Base-by-base conservation (phyloP, 1,140 invertebrate species). In the Drosophila dunni region DNA sequence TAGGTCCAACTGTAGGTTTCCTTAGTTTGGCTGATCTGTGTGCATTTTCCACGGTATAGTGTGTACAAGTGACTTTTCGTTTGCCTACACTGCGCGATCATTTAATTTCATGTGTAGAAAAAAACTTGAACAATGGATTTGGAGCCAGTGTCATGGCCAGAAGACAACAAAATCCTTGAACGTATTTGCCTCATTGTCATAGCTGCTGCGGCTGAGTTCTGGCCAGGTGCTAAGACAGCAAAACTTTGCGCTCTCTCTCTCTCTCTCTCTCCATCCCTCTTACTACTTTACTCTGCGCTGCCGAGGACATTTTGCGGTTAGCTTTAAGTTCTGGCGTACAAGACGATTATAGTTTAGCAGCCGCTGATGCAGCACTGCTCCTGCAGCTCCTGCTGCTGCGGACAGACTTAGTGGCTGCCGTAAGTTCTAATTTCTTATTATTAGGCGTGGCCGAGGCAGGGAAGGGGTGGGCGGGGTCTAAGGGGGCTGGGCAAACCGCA, bases 361-460 rank as follows among this genome's bases (percentile, higher is more conserved):
- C 17, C 34, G 17, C n/a, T 46, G 34, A 17, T 42, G 51, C 50
- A 76, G 66, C 81, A 86, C 13, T 24, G 17, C n/a, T 46, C 17
- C 13, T 42, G 48, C 50, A 72, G 66, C 45, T 20, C 15, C 45
- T 17, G 70, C 82, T 85, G 82, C 69, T 77, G 76, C 48, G 76
- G 82, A 86, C 82, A 85, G 84, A 89, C 83, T 86, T 89, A 86
- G 84, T 88, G 84, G 84, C 84, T 89, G 84, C 79, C 84, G 84
- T 88, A 88, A 88, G 84, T 88, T 88, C 84, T 88, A 88, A 88
- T 88, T 88, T 88, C 84, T 88, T 88, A 88, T 89, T 88, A 88
- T 89, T 80, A 89, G 83, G 83, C 84, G 84, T 83, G 83, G 83
- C 83, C 46, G 36, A 13, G 40, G 5, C 36, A 38, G 36, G 36